A percentile compares a stretch with the other conserved stretches of the same genome.
phyloP scores from a whole-genome alignment of 2,888 invertebrate genomes.

The Penaeus monodon region DNA sequence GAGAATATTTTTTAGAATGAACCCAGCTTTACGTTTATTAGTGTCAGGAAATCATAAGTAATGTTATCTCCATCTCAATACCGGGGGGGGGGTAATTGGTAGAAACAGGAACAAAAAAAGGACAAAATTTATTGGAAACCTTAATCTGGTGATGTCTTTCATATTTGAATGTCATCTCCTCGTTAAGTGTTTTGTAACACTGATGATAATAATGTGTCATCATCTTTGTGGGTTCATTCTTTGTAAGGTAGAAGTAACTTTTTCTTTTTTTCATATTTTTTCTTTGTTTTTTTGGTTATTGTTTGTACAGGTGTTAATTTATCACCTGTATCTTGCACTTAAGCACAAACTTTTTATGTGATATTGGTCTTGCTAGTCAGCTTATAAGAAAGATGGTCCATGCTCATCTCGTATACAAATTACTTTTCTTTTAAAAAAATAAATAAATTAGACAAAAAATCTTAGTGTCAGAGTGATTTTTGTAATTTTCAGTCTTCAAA shows the following conservation, averaged over 20 bases:
- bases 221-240: neutral
- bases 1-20: constrained; percentile 38
- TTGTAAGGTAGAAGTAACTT: too few relatives aligned
- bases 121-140: constrained; percentile 16
- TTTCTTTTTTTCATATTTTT: too few relatives aligned
- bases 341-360: constrained; percentile 43
- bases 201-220: constrained; percentile 11
- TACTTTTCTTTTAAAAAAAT: constrained; percentile 24
- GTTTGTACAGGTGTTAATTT: constrained; percentile 19
- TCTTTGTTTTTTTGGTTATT: too few relatives aligned
- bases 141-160: constrained; percentile 52
- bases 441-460: constrained; percentile 18
- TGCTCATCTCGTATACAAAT: constrained; percentile 29
- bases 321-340: constrained; percentile 36
- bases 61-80: constrained; percentile 11
- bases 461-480: neutral
- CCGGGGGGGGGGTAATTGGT: neutral
- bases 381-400: constrained; percentile 30
- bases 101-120: neutral
- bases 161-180: constrained; percentile 38
- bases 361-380: constrained; percentile 38
- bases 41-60: constrained; percentile 28
- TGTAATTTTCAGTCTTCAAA: neutral
- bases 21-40: constrained; percentile 29
- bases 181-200: constrained; percentile 38